Base-by-base conservation (phyloP, 2,797 vertebrate genomes). In the Euphonia xanthogaster region DNA sequence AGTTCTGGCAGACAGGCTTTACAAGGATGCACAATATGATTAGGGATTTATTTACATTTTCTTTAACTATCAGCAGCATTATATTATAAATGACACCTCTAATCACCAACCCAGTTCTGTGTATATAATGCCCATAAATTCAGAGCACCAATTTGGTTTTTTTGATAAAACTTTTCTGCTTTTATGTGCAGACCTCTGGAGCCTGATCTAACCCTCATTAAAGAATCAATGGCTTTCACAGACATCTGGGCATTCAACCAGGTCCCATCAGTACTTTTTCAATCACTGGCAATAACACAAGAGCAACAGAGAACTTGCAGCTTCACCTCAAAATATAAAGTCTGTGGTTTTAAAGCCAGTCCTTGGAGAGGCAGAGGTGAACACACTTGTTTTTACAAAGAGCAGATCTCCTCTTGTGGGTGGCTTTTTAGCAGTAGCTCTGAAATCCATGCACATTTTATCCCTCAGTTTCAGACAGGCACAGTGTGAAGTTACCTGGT, bases 21-120 rank as follows among this genome's bases (percentile, higher is more conserved):
- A 55, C 68, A 91, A 91, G 88, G 68, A 87, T 86, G 44, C 54
- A 85, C 85, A 63, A 45, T 28, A 51, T 24, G 70, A 92, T 96
- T 85, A 94, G 94, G 78, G 50, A 57, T 91, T 92, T 94, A 93
- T 96, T 96, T 94, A 94, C 79, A 61, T 91, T 95, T 96, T 78
- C 90, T 78, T 92, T 94, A 88, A 83, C 77, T 40, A 88, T 57
- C 79, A 77, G 17, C 60, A 66, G 20, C 55, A 24, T 81, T 79
- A 23, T 35, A 20, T 62, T 61, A 86, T 3, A 19, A 90, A 90
- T 6, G 1, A 60, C 5, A 3, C 24, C 87, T 90, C 86, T 89
- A 96, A 97, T 78, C 50, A 71, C 50, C 60, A 53, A 25, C 47
- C 16, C 42, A 40, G 13, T 67, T 73, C 58, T 50, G 37, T 79